phyloP scores from a whole-genome alignment of 2,113 vertebrate species.

The Cinclus cinclus region DNA sequence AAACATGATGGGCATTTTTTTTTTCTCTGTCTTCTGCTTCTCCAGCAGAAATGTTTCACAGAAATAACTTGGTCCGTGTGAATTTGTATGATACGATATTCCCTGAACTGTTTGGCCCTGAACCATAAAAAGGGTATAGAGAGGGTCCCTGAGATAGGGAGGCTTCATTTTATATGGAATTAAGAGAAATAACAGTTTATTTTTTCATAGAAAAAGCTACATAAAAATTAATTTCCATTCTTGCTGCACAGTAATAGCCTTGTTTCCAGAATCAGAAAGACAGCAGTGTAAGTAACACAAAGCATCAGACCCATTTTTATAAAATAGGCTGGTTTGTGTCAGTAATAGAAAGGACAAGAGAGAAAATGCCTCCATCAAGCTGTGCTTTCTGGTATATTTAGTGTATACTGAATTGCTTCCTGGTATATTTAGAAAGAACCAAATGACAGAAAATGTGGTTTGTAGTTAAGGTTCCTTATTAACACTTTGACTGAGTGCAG shows the following conservation, averaged over 20 bases:
- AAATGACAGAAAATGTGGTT: neutral
- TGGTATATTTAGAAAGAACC: neutral
- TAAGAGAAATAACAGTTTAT: neutral
- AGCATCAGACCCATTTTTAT: neutral
- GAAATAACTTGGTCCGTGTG: neutral
- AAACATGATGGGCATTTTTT: neutral
- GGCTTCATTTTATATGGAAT: neutral
- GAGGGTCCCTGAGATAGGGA: neutral
- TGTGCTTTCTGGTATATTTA: neutral
- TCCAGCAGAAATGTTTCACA: neutral
- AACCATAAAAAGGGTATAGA: neutral
- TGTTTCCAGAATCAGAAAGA: neutral
- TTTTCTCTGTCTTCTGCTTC: neutral
- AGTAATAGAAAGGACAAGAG: neutral
- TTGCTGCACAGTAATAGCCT: neutral
- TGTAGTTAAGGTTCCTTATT: constrained; percentile 31
- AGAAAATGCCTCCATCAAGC: neutral
- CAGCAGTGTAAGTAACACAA: neutral
- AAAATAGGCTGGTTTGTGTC: neutral
- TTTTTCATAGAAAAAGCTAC: neutral
- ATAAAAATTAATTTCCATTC: neutral
- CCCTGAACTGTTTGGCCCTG: neutral
- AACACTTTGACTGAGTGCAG: constrained; percentile 18
- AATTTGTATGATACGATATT: neutral
- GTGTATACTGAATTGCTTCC: neutral